These are phyloP conservation scores for Callyntrura sp. DNA, from an alignment of 2,888 invertebrate genomes.

Conservation along the genomic window DNA sequence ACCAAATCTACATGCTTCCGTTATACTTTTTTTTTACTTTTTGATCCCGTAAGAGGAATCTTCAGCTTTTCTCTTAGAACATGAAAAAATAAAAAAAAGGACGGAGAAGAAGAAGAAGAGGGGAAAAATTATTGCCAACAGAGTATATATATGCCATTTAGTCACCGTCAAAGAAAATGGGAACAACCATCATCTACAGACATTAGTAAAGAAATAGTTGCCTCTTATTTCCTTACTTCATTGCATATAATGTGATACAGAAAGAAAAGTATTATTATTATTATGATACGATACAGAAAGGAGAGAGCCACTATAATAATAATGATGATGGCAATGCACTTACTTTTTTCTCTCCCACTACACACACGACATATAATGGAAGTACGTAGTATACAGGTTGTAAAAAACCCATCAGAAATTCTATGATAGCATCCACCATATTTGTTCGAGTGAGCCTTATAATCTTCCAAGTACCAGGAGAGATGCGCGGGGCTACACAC, in stretches of 20 bases:
- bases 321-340: slow-evolving; percentile 52
- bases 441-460: slow-evolving; percentile 70
- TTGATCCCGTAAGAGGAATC: slow-evolving; percentile 44
- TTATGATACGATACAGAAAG: slow-evolving; percentile 63
- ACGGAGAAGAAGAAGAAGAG: slow-evolving; percentile 1
- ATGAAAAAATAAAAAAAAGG: not conserved
- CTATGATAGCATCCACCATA: slow-evolving; percentile 67
- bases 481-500: not conserved
- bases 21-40: slow-evolving; percentile 30
- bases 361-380: slow-evolving; percentile 20
- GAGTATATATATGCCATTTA: slow-evolving; percentile 68
- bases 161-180: slow-evolving; percentile 74
- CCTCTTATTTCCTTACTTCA: slow-evolving; percentile 72
- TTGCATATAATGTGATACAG: slow-evolving; percentile 69
- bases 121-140: slow-evolving; percentile 66
- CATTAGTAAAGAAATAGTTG: slow-evolving; percentile 74
- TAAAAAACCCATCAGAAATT: slow-evolving; percentile 73
- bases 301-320: slow-evolving; percentile 53
- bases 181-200: slow-evolving; percentile 75
- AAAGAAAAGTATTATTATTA: slow-evolving; percentile 44
- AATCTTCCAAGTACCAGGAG: slow-evolving; percentile 56
- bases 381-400: slow-evolving; percentile 58
- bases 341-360: slow-evolving; percentile 54
- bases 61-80: slow-evolving; percentile 20
- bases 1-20: slow-evolving; percentile 16